Conservation (phyloP, 2,113 vertebrate genomes). For the Alexandromys fortis region DNA sequence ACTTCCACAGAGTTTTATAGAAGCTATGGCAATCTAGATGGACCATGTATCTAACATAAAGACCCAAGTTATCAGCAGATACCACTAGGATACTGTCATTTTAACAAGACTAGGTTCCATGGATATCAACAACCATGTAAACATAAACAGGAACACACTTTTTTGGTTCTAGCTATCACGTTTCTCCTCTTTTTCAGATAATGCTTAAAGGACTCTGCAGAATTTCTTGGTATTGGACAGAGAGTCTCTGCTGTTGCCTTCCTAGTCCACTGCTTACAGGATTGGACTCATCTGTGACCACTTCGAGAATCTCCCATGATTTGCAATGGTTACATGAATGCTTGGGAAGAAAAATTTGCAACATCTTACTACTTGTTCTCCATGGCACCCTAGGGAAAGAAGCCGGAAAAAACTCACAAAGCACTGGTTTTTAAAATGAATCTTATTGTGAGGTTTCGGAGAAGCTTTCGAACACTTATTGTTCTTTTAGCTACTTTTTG, state of each 20-base stretch:
- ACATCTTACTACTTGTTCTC: slow-evolving; percentile 66
- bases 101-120: background rate
- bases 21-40: background rate
- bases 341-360: slow-evolving; percentile 71
- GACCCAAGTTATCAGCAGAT: background rate
- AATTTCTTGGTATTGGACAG: slow-evolving; percentile 76
- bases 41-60: background rate
- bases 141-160: slow-evolving; percentile 56
- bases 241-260: slow-evolving; percentile 67
- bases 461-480: slow-evolving; percentile 93
- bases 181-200: slow-evolving; percentile 84
- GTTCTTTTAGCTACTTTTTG: slow-evolving; percentile 95
- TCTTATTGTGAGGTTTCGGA: slow-evolving; percentile 92
- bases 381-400: slow-evolving; percentile 81
- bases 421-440: slow-evolving; percentile 88
- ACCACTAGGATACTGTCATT: background rate
- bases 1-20: background rate
- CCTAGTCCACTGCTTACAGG: slow-evolving; percentile 47
- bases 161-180: slow-evolving; percentile 61
- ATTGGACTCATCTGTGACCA: slow-evolving; percentile 70
- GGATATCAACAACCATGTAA: background rate
- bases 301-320: slow-evolving; percentile 80
- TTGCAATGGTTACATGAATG: slow-evolving; percentile 99
- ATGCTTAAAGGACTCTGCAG: slow-evolving; percentile 78
- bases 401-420: slow-evolving; percentile 2